These are phyloP conservation scores for Numenius arquata DNA, from an alignment of 2,113 vertebrate species.

Conservation along the genomic window DNA sequence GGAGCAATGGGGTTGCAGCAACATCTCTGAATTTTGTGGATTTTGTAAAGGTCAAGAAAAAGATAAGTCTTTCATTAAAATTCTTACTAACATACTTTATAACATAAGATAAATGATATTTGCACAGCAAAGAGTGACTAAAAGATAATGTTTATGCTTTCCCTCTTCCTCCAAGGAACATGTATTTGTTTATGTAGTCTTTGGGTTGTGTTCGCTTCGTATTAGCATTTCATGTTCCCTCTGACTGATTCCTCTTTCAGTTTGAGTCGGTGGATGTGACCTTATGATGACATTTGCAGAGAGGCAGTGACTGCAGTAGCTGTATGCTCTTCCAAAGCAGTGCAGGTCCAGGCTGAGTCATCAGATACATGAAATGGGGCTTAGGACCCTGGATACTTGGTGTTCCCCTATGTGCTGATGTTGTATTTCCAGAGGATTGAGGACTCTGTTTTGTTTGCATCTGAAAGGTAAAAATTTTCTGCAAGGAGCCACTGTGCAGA, in stretches of 20 bases:
- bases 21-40: not conserved
- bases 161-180: not conserved
- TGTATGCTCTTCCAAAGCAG: not conserved
- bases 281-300: slow-evolving; percentile 68
- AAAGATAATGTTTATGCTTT: slow-evolving; percentile 32
- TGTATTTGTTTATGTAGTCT: slow-evolving; percentile 7
- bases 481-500: not conserved
- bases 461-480: not conserved
- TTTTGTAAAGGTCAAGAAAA: slow-evolving; percentile 57
- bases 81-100: slow-evolving; percentile 12
- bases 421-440: not conserved
- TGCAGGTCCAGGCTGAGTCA: not conserved
- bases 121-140: slow-evolving; percentile 29
- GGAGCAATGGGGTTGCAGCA: not conserved
- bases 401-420: not conserved
- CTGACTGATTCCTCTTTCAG: slow-evolving; percentile 33
- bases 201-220: not conserved
- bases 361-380: not conserved
- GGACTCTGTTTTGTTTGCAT: not conserved
- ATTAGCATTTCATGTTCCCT: slow-evolving; percentile 34
- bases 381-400: not conserved
- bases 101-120: slow-evolving; percentile 49
- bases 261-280: slow-evolving; percentile 45
- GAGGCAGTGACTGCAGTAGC: not conserved
- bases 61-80: slow-evolving; percentile 21